Conservation (phyloP, 2,888 invertebrate genomes). For the Drosophila atroscutellata region DNA sequence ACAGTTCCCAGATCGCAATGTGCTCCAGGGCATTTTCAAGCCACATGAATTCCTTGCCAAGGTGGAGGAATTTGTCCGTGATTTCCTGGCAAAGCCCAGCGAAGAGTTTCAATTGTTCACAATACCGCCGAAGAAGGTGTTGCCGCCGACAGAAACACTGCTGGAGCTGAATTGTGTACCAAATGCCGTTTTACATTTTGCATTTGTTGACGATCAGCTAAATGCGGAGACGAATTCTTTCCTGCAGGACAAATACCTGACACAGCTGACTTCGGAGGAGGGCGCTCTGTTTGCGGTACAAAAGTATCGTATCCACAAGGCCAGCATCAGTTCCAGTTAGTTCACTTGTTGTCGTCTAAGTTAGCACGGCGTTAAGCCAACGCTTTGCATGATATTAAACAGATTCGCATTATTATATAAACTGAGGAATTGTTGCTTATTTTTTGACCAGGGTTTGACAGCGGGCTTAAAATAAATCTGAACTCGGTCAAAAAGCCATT, state of each 20-base stretch:
- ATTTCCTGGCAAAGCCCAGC: slow-evolving; percentile 88
- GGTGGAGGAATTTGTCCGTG: slow-evolving; percentile 90
- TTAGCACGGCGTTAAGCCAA: slow-evolving; percentile 49
- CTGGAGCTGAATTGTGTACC: slow-evolving; percentile 92
- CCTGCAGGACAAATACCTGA: slow-evolving; percentile 87
- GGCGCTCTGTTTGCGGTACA: slow-evolving; percentile 89
- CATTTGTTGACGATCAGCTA: slow-evolving; percentile 84
- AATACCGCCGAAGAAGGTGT: slow-evolving; percentile 91
- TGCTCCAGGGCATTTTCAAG: slow-evolving; percentile 94
- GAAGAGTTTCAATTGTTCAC: slow-evolving; percentile 92
- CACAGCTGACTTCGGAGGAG: slow-evolving; percentile 88
- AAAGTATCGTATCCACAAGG: slow-evolving; percentile 86
- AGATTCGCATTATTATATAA: slow-evolving; percentile 47
- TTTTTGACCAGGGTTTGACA: slow-evolving; percentile 1
- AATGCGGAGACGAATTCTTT: slow-evolving; percentile 73
- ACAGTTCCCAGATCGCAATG: slow-evolving; percentile 93
- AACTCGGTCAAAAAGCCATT: slow-evolving; percentile 26
- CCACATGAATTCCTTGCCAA: slow-evolving; percentile 90
- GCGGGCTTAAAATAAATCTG: slow-evolving; percentile 29
- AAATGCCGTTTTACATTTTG: slow-evolving; percentile 91
- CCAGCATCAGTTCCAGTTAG: slow-evolving; percentile 47
- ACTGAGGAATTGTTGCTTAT: neutral
- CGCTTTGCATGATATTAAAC: slow-evolving; percentile 64
- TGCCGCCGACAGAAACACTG: slow-evolving; percentile 88
- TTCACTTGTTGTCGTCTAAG: slow-evolving; percentile 5